Evolutionary conservation across 2,888 invertebrate species (phyloP).

Genomic region (Phyllotreta striolata): DNA sequence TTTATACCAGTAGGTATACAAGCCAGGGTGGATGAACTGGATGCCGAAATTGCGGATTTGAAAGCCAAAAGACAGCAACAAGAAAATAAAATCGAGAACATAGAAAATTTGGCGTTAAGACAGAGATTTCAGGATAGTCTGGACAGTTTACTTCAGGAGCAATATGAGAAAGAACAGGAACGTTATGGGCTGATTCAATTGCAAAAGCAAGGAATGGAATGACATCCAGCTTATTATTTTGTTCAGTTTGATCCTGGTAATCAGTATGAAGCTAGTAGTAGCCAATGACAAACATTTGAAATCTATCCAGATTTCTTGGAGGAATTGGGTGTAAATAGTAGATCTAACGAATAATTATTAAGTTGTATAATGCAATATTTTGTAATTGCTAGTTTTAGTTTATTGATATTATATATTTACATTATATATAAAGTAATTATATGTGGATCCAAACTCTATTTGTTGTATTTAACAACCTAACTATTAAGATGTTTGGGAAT

Average conservation of each 20-base stretch:
- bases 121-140: conserved; percentile 81
- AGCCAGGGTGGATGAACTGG: conserved; percentile 74
- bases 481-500: no score
- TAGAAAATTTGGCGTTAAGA: conserved; percentile 83
- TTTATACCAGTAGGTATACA: conserved; percentile 52
- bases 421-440: no score
- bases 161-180: conserved; percentile 80
- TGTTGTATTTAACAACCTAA: no score
- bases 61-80: conserved; percentile 78
- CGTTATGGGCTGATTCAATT: conserved; percentile 56
- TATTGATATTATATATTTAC: no score
- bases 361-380: background rate
- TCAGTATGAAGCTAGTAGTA: conserved; percentile 5
- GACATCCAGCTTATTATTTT: conserved; percentile 27
- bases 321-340: conserved; percentile 14
- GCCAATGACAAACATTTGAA: conserved; percentile 13
- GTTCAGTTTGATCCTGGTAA: conserved; percentile 11
- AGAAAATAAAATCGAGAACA: conserved; percentile 82
- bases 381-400: background rate
- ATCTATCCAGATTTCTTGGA: conserved; percentile 10
- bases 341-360: background rate
- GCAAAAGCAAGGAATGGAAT: conserved; percentile 51
- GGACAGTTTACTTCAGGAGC: conserved; percentile 80
- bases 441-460: no score
- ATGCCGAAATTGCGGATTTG: conserved; percentile 77